Percentiles rank a stretch among this genome's conserved stretches.
Evolutionary conservation across 2,888 invertebrate genomes (phyloP).

Genomic region (Dorcus parallelipipedus): DNA sequence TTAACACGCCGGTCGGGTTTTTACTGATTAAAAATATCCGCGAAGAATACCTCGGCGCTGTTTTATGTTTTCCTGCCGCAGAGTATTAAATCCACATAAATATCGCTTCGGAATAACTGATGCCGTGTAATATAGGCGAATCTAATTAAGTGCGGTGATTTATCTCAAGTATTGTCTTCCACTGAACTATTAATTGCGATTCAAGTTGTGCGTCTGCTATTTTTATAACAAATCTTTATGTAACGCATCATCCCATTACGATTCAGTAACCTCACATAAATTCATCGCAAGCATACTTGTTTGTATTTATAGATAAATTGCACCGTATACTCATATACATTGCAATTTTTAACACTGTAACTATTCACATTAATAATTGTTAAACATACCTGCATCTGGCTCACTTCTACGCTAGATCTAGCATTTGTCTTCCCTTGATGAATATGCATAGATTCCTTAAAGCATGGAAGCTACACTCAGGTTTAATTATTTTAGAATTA

Average conservation of each 20-base stretch:
- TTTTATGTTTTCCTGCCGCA: not conserved
- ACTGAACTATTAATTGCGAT: slow-evolving; percentile 27
- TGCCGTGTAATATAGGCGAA: too few relatives aligned
- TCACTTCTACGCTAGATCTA: not conserved
- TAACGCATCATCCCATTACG: slow-evolving; percentile 1
- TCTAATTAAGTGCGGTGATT: too few relatives aligned
- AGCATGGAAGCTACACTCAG: not conserved
- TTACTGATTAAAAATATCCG: slow-evolving; percentile 35
- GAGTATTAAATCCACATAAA: too few relatives aligned
- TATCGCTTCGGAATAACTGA: too few relatives aligned
- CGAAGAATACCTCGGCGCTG: slow-evolving; percentile 41
- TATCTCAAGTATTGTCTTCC: not conserved
- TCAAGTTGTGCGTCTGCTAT: not conserved
- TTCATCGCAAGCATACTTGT: not conserved
- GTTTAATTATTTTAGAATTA: too few relatives aligned
- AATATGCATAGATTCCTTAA: slow-evolving; percentile 3
- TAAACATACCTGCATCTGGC: slow-evolving; percentile 6
- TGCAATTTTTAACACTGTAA: not conserved
- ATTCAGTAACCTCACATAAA: slow-evolving; percentile 8
- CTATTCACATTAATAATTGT: slow-evolving; percentile 6
- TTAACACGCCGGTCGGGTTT: slow-evolving; percentile 43
- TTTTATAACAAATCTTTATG: not conserved
- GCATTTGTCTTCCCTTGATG: slow-evolving; percentile 5
- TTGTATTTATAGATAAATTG: not conserved
- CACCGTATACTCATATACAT: not conserved